These are phyloP conservation scores for Phymorhynchus buccinoides DNA, from an alignment of 1,140 invertebrate species.

Conservation along the genomic window DNA sequence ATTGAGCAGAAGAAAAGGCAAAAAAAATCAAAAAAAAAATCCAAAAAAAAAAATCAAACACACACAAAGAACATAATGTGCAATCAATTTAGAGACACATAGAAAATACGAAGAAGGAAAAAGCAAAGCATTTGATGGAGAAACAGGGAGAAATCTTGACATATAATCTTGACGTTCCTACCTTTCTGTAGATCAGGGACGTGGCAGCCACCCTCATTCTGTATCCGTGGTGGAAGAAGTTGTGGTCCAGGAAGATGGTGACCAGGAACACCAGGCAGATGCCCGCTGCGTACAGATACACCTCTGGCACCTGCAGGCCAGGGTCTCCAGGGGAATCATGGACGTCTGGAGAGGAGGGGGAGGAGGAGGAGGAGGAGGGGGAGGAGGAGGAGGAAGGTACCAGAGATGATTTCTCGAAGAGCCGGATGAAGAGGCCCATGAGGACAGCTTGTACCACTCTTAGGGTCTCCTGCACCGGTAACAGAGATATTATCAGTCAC, in stretches of 20 bases:
- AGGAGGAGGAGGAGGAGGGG: neutral
- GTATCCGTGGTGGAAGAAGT: slow-evolving; percentile 78
- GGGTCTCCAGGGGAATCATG: neutral
- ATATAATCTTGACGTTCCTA: too few species aligned
- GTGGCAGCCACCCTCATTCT: slow-evolving; percentile 84
- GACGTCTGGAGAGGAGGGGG: neutral
- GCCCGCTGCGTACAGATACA: slow-evolving; percentile 48
- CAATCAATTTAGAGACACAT: too few species aligned
- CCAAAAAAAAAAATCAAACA: too few species aligned
- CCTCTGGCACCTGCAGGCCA: slow-evolving; percentile 37
- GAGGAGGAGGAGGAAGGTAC: neutral
- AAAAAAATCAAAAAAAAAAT: too few species aligned
- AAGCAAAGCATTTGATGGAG: too few species aligned
- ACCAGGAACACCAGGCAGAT: slow-evolving; percentile 80
- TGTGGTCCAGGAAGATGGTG: slow-evolving; percentile 82
- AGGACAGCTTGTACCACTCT: slow-evolving; percentile 55
- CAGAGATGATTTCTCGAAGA: slow-evolving; percentile 44
- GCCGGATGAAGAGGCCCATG: slow-evolving; percentile 51
- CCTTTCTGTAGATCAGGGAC: slow-evolving; percentile 86
- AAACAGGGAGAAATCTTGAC: too few species aligned
- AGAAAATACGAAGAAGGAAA: too few species aligned
- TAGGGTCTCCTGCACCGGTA: slow-evolving; percentile 49
- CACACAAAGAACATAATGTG: too few species aligned
- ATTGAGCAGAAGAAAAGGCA: too few species aligned
- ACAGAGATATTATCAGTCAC: too few species aligned